Percentiles rank a stretch among this genome's conserved stretches.
Conservation (phyloP, 1,140 invertebrate genomes). For the Paracyclopina nana region DNA sequence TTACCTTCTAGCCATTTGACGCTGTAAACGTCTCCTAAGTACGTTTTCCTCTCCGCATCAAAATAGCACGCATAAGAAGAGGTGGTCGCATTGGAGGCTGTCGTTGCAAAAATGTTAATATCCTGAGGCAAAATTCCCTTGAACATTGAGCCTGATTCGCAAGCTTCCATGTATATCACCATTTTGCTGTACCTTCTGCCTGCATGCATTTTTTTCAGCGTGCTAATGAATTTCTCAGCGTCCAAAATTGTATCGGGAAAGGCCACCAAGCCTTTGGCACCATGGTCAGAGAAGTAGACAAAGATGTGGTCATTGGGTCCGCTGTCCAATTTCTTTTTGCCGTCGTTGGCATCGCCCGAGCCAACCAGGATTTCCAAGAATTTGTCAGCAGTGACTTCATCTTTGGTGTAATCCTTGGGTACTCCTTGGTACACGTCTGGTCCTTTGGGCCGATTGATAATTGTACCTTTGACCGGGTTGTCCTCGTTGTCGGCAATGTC, state of each 20-base stretch:
- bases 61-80: slow-evolving; percentile 40
- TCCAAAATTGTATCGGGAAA: slow-evolving; percentile 30
- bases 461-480: slow-evolving; percentile 36
- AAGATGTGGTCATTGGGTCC: slow-evolving; percentile 39
- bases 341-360: slow-evolving; percentile 30
- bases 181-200: slow-evolving; percentile 33
- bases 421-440: slow-evolving; percentile 37
- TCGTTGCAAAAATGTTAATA: slow-evolving; percentile 38
- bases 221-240: slow-evolving; percentile 23
- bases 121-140: slow-evolving; percentile 19
- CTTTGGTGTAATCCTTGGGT: slow-evolving; percentile 35
- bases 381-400: slow-evolving; percentile 33
- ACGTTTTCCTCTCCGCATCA: slow-evolving; percentile 31
- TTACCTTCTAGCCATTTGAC: slow-evolving; percentile 47
- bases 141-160: slow-evolving; percentile 47
- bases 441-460: slow-evolving; percentile 39
- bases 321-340: slow-evolving; percentile 35
- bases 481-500: slow-evolving; percentile 35
- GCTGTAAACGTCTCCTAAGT: slow-evolving; percentile 39
- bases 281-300: slow-evolving; percentile 45
- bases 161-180: slow-evolving; percentile 43
- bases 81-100: slow-evolving; percentile 38
- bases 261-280: slow-evolving; percentile 35
- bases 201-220: slow-evolving; percentile 30
- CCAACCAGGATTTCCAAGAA: slow-evolving; percentile 37